phyloP scores from a whole-genome alignment of 1,140 invertebrate species.

The Dinothrombium tinctorium region DNA sequence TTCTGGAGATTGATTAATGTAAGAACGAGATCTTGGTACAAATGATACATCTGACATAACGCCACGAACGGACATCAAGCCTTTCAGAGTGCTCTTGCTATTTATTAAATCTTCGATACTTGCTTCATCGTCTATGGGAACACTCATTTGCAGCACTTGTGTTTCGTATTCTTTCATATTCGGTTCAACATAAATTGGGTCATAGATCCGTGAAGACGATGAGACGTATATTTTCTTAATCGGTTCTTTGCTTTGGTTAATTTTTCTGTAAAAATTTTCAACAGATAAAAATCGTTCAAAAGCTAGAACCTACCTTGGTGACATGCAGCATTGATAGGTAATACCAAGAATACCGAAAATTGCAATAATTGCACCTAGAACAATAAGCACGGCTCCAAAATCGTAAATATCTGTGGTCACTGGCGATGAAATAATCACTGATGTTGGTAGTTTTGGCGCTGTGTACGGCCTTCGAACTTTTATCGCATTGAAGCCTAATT shows the following conservation, averaged over 20 bases:
- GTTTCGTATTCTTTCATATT: conserved; percentile 65
- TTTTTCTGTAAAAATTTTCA: background rate
- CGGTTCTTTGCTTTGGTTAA: background rate
- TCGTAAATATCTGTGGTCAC: conserved; percentile 12
- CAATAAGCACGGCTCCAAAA: conserved; percentile 52
- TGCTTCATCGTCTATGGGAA: conserved; percentile 20
- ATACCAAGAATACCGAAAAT: conserved; percentile 59
- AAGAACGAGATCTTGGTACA: background rate
- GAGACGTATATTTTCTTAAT: conserved; percentile 21
- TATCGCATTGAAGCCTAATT: conserved; percentile 30
- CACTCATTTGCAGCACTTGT: conserved; percentile 66
- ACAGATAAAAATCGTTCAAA: background rate
- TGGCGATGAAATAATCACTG: conserved; percentile 4
- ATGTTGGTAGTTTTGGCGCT: conserved; percentile 5
- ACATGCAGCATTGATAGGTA: conserved; percentile 71
- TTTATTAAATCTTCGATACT: conserved; percentile 4
- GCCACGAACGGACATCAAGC: background rate
- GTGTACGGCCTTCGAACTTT: conserved; percentile 35
- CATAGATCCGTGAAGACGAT: conserved; percentile 36
- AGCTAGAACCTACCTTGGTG: too few relatives aligned
- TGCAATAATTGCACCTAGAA: conserved; percentile 60
- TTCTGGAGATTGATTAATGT: background rate
- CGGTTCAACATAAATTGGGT: conserved; percentile 48
- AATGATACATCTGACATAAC: background rate
- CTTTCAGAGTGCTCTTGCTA: background rate